These are phyloP conservation scores for Xestoiulus laeticollis DNA, from an alignment of 2,888 invertebrate species.

Conservation along the genomic window DNA sequence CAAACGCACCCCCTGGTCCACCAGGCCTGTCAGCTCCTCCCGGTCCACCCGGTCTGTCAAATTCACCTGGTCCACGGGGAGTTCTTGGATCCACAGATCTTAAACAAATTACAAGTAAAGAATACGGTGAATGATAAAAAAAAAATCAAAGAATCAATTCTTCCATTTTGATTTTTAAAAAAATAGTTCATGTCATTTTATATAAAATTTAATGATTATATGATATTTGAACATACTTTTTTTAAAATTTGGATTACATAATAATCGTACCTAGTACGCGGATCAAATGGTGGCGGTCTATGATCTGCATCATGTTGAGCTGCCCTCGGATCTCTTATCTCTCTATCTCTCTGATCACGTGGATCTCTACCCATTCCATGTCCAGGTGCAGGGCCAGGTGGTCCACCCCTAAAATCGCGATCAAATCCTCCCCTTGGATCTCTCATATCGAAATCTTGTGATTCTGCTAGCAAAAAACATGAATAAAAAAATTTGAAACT, in stretches of 20 bases:
- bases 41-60: conserved; percentile 32
- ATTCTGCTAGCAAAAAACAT: not conserved
- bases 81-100: conserved; percentile 40
- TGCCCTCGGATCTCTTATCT: conserved; percentile 55
- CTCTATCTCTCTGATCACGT: conserved; percentile 58
- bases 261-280: conserved; percentile 47
- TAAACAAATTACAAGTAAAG: not conserved
- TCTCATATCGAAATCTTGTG: conserved; percentile 49
- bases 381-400: not conserved
- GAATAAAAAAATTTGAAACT: not conserved
- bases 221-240: too few relatives aligned
- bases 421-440: conserved; percentile 48
- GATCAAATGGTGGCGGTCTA: conserved; percentile 48
- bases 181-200: too few relatives aligned
- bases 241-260: not conserved
- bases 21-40: not conserved
- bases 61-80: conserved; percentile 44
- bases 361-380: conserved; percentile 70
- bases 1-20: conserved; percentile 25
- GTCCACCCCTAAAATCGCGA: conserved; percentile 58
- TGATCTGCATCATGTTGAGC: conserved; percentile 52
- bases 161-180: too few relatives aligned
- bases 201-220: too few relatives aligned
- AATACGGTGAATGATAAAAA: not conserved
- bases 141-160: too few relatives aligned